Evolutionary conservation across 1,140 invertebrate species (phyloP).

Genomic region (Macrosteles quadrilineatus): DNA sequence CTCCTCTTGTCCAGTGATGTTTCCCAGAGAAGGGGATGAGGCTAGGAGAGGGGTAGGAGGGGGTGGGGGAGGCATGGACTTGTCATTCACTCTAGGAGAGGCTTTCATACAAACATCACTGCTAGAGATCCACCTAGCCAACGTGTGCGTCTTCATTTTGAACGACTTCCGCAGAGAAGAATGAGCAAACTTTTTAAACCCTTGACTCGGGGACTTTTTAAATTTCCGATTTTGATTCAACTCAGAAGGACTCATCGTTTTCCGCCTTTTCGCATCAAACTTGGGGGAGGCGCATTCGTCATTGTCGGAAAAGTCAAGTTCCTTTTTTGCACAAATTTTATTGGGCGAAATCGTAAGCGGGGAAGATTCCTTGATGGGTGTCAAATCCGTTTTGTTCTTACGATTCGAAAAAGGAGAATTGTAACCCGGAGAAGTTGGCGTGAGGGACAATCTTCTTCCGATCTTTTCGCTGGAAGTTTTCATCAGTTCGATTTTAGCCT

Average conservation of each 20-base stretch:
- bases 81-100: conserved; percentile 37
- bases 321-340: conserved; percentile 3
- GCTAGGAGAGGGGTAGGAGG: conserved; percentile 23
- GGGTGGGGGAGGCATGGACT: neutral
- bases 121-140: conserved; percentile 37
- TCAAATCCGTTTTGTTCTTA: conserved; percentile 2
- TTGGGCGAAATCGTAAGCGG: neutral
- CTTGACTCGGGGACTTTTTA: conserved; percentile 32
- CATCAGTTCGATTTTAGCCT: neutral
- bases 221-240: neutral
- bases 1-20: conserved; percentile 14
- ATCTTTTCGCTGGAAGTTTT: conserved; percentile 10
- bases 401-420: conserved; percentile 2
- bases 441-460: conserved; percentile 2
- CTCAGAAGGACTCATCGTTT: conserved; percentile 24
- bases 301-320: conserved; percentile 13
- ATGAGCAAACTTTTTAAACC: conserved; percentile 35
- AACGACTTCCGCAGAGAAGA: conserved; percentile 33
- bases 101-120: conserved; percentile 43
- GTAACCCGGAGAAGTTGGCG: neutral
- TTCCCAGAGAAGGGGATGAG: conserved; percentile 20
- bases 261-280: conserved; percentile 20
- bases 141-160: conserved; percentile 34
- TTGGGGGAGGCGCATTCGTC: conserved; percentile 16
- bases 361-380: conserved; percentile 16